Percentiles rank a stretch among this genome's conserved stretches.
Conservation (phyloP, 35 echinoderm and acorn worm species). For the Holothuria glaberrima region DNA sequence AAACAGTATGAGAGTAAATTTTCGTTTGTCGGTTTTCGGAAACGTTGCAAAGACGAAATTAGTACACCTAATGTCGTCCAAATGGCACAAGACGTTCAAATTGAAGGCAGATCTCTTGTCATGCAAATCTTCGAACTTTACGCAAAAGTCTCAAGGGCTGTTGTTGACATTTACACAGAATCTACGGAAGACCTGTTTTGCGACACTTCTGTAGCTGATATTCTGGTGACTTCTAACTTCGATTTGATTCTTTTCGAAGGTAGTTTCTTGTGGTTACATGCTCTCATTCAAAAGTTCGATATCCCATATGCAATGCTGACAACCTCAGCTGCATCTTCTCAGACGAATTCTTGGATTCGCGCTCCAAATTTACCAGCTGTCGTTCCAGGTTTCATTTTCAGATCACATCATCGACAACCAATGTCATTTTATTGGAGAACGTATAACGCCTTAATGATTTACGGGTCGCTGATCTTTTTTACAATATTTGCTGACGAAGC, state of each 20-base stretch:
- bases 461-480: not conserved
- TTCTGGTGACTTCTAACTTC: not conserved
- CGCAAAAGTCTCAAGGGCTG: not conserved
- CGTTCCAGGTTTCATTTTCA: constrained; percentile 35
- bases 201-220: not conserved
- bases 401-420: not conserved
- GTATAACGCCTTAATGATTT: not conserved
- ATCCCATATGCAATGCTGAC: not conserved
- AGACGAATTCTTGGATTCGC: constrained; percentile 12
- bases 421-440: constrained; percentile 38
- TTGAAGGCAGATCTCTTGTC: not conserved
- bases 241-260: constrained; percentile 16
- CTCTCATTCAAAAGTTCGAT: constrained; percentile 3
- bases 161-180: not conserved
- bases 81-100: constrained; percentile 11
- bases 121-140: not conserved
- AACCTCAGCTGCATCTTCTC: not conserved
- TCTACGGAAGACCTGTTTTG: not conserved
- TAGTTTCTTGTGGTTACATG: constrained; percentile 29
- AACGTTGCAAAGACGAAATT: not conserved
- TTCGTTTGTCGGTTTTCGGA: not conserved
- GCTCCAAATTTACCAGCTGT: constrained; percentile 33
- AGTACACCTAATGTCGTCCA: not conserved
- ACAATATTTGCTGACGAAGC: not conserved
- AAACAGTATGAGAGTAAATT: not conserved